Percentiles rank a stretch among this genome's conserved stretches.
phyloP scores from a whole-genome alignment of 2,797 vertebrate genomes.

The Kryptolebias ocellatus region DNA sequence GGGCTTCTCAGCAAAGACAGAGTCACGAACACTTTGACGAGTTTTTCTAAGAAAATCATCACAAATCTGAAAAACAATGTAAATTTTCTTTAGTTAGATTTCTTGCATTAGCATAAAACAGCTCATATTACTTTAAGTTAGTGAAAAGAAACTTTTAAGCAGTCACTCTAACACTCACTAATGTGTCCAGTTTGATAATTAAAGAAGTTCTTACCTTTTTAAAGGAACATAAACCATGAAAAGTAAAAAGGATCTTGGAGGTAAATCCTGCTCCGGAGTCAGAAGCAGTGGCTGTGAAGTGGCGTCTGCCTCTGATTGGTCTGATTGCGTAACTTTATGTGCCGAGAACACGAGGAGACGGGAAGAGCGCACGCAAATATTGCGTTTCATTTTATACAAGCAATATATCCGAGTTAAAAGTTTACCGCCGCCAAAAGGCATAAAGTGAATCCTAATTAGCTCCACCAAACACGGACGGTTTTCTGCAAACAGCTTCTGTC shows the following conservation, averaged over 20 bases:
- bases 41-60: constrained; percentile 43
- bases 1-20: constrained; percentile 44
- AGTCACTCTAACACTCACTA: neutral
- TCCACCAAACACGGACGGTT: constrained; percentile 20
- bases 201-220: neutral
- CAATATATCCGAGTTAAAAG: constrained; percentile 5
- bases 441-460: constrained; percentile 10
- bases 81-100: too few species aligned
- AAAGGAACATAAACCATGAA: neutral
- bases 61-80: constrained; percentile 33
- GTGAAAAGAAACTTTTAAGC: neutral
- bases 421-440: neutral
- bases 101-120: too few species aligned
- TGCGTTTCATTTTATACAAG: neutral
- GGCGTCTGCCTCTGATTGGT: constrained; percentile 37
- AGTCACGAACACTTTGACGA: constrained; percentile 27
- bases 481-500: neutral
- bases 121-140: too few species aligned
- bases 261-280: neutral
- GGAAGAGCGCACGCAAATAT: neutral
- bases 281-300: neutral
- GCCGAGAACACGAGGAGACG: neutral
- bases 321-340: constrained; percentile 5
- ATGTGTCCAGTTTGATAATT: neutral
- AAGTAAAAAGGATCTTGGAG: neutral